These are phyloP conservation scores for Asobara japonica DNA, from an alignment of 1,140 invertebrate genomes.

Conservation along the genomic window DNA sequence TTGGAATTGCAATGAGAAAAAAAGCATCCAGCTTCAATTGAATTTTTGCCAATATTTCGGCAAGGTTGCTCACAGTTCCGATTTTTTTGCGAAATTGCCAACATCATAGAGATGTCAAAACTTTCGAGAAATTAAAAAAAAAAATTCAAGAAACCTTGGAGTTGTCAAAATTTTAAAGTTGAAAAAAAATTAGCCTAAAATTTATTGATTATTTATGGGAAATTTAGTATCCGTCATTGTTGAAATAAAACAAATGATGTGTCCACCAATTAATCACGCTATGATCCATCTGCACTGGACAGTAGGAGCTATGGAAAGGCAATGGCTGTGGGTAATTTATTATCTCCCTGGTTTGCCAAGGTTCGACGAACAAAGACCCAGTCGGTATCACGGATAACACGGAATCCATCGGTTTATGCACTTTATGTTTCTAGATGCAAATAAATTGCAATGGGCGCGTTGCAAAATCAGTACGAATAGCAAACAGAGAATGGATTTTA, in stretches of 20 bases:
- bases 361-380: conserved; percentile 36
- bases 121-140: too few species aligned
- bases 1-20: too few species aligned
- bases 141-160: too few species aligned
- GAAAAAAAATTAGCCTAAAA: not conserved
- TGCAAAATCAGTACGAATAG: not conserved
- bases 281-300: conserved; percentile 28
- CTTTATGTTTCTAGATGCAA: conserved; percentile 8
- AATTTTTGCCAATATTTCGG: too few species aligned
- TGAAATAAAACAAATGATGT: not conserved
- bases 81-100: too few species aligned
- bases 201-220: not conserved
- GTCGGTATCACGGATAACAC: not conserved
- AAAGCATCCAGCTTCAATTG: too few species aligned
- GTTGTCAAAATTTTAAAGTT: not conserved
- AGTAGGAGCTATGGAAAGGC: conserved; percentile 16
- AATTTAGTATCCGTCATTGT: too few species aligned
- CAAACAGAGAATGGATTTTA: not conserved
- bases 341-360: conserved; percentile 28
- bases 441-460: not conserved
- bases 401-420: not conserved
- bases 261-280: conserved; percentile 5
- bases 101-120: too few species aligned
- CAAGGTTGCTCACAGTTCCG: too few species aligned
- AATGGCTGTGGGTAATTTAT: conserved; percentile 37